Percentiles rank a stretch among this genome's conserved stretches.
These are phyloP conservation scores for Leptinotarsa rubiginosa DNA, from an alignment of 2,888 invertebrate species.

Conservation along the genomic window DNA sequence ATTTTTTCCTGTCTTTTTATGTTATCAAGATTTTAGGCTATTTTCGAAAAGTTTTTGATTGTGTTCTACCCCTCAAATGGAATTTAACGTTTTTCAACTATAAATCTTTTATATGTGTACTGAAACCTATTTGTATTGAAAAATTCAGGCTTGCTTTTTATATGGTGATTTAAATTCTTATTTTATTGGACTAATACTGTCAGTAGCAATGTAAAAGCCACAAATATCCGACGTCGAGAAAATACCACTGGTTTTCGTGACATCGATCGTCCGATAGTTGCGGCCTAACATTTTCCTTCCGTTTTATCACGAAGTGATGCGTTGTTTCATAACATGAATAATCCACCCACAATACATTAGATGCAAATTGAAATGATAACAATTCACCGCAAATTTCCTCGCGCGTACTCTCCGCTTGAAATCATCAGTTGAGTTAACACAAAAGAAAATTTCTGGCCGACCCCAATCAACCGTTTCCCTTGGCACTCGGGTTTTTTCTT, in stretches of 20 bases:
- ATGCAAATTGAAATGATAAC: not conserved
- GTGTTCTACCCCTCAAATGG: too few species aligned
- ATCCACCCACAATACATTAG: not conserved
- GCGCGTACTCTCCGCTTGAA: not conserved
- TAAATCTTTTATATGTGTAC: too few species aligned
- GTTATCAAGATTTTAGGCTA: too few species aligned
- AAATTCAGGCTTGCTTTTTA: too few species aligned
- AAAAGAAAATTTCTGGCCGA: conserved; percentile 3
- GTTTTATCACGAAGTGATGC: not conserved
- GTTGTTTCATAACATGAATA: not conserved
- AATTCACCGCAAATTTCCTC: conserved; percentile 5
- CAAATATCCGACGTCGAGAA: not conserved
- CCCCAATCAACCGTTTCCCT: not conserved
- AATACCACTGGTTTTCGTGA: not conserved
- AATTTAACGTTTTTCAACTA: too few species aligned
- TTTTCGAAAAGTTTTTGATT: too few species aligned
- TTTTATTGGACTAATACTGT: not conserved
- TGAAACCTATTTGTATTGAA: too few species aligned
- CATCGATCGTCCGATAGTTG: conserved; percentile 5
- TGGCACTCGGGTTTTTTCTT: conserved; percentile 1
- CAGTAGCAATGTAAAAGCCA: not conserved
- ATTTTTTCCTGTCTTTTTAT: too few species aligned
- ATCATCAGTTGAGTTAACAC: not conserved
- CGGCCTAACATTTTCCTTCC: conserved; percentile 4
- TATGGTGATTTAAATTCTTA: not conserved